Evolutionary conservation across 2,888 invertebrate species (phyloP).

Genomic region (Drepanosiphum platanoidis): DNA sequence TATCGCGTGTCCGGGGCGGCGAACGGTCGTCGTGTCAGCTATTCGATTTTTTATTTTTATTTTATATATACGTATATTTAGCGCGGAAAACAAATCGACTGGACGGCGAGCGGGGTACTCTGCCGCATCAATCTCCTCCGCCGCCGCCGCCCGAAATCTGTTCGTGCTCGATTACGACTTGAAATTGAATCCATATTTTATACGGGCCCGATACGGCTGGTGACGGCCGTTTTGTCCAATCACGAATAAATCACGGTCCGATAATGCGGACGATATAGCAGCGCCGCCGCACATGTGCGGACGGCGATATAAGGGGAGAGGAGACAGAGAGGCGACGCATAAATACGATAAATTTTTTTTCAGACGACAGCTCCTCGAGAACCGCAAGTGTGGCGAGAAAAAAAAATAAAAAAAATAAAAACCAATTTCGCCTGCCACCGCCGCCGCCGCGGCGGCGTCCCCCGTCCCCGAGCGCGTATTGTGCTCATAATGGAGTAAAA

Average conservation of each 20-base stretch:
- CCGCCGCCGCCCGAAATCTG: conserved; percentile 41
- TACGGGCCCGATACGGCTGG: conserved; percentile 32
- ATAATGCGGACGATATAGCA: conserved; percentile 13
- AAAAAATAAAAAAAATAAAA: conserved; percentile 5
- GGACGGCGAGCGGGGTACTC: background rate
- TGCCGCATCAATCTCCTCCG: conserved; percentile 46
- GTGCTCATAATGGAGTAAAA: background rate
- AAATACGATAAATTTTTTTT: background rate
- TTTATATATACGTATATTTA: background rate
- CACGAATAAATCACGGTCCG: conserved; percentile 52
- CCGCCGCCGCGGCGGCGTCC: background rate
- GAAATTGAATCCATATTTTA: conserved; percentile 60
- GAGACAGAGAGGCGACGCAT: background rate
- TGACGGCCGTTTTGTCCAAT: conserved; percentile 60
- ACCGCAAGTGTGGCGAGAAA: background rate
- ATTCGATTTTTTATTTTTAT: conserved; percentile 4
- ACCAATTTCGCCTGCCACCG: background rate
- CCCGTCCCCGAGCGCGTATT: background rate
- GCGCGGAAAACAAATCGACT: conserved; percentile 51
- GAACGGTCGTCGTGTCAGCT: background rate
- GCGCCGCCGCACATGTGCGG: background rate
- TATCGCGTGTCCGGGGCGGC: background rate
- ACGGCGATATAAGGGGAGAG: background rate
- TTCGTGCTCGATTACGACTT: conserved; percentile 55
- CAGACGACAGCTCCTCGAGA: conserved; percentile 2